These are phyloP conservation scores for Tetramorium alpestre DNA, from an alignment of 1,140 invertebrate genomes.

Conservation along the genomic window DNA sequence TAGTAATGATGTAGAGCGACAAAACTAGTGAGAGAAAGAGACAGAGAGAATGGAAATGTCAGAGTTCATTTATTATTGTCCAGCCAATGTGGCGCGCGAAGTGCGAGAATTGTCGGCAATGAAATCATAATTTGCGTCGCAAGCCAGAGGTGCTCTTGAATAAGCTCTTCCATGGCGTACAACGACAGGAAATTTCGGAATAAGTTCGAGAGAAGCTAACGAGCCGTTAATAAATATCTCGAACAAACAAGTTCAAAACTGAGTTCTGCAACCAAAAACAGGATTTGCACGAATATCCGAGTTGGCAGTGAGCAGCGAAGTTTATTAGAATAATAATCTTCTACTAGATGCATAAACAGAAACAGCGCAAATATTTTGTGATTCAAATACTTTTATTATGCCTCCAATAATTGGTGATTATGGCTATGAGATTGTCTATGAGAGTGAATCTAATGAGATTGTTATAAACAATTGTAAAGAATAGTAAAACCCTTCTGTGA, in stretches of 20 bases:
- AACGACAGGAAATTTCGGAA: conserved; percentile 19
- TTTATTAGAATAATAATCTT: neutral
- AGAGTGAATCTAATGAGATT: neutral
- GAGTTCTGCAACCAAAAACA: neutral
- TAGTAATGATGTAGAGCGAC: neutral
- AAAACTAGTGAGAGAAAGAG: neutral
- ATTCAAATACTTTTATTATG: neutral
- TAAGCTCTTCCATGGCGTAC: neutral
- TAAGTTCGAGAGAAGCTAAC: conserved; percentile 36
- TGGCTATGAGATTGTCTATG: neutral
- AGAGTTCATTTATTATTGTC: conserved; percentile 48
- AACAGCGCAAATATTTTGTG: neutral
- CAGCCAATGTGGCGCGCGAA: conserved; percentile 19
- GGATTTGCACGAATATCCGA: neutral
- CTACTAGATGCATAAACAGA: neutral
- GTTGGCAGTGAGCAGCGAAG: neutral
- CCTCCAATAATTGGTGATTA: neutral
- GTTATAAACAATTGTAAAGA: neutral
- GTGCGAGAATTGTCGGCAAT: conserved; percentile 28
- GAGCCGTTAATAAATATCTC: conserved; percentile 46
- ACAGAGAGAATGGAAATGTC: conserved; percentile 1
- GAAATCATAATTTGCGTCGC: conserved; percentile 43
- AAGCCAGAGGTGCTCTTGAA: neutral
- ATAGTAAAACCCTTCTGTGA: neutral
- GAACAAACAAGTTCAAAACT: conserved; percentile 40